phyloP scores from a whole-genome alignment of 1,140 invertebrate species.

The Polypedilum pembai region DNA sequence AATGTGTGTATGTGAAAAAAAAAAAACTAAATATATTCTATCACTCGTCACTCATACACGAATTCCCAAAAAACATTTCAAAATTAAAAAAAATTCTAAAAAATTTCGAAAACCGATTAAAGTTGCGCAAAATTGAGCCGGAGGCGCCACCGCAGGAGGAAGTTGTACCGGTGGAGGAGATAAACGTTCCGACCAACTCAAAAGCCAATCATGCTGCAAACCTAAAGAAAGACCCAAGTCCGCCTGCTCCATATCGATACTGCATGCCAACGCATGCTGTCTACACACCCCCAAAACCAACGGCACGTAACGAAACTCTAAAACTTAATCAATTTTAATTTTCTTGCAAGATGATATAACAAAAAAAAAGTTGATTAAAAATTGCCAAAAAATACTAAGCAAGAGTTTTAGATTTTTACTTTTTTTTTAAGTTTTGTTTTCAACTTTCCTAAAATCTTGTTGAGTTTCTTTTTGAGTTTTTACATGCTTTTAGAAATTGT shows the following conservation, averaged over 20 bases:
- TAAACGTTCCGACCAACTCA: slow-evolving; percentile 32
- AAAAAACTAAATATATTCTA: too few species aligned
- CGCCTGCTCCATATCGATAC: slow-evolving; percentile 45
- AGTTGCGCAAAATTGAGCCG: slow-evolving; percentile 7
- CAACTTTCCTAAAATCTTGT: neutral
- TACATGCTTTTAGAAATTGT: too few species aligned
- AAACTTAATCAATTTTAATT: slow-evolving; percentile 35
- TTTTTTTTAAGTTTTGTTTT: slow-evolving; percentile 14
- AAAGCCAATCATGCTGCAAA: slow-evolving; percentile 35
- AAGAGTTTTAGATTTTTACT: neutral
- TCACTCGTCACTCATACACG: too few species aligned
- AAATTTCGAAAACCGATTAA: slow-evolving; percentile 1
- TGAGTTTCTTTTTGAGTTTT: neutral
- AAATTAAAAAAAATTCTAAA: neutral
- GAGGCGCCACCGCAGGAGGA: neutral
- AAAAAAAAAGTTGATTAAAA: neutral
- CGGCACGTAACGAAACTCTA: slow-evolving; percentile 43
- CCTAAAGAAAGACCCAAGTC: slow-evolving; percentile 43
- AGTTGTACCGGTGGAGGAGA: neutral
- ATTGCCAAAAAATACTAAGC: neutral
- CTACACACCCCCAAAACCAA: slow-evolving; percentile 49
- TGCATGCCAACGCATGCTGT: slow-evolving; percentile 51
- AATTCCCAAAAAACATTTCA: neutral
- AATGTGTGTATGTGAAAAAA: too few species aligned
- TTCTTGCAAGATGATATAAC: slow-evolving; percentile 30